Conservation (phyloP, 2,113 vertebrate species). For the Sclerurus mexicanus region DNA sequence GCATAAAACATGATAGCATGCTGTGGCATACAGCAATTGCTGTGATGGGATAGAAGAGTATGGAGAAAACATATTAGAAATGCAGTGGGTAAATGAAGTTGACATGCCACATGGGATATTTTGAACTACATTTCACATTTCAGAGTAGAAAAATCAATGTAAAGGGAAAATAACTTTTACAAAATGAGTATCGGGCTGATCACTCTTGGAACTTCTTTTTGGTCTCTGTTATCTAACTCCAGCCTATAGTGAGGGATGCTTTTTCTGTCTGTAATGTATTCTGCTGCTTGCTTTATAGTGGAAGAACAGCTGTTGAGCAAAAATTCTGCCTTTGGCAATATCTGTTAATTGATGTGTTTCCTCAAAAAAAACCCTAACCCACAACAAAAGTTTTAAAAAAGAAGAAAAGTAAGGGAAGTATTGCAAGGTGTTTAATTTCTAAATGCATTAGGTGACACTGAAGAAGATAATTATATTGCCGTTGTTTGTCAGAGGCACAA, state of each 20-base stretch:
- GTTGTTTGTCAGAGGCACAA: neutral
- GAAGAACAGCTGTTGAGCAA: slow-evolving; percentile 72
- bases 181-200: slow-evolving; percentile 36
- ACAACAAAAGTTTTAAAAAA: neutral
- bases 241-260: neutral
- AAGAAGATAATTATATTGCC: neutral
- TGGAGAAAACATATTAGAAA: slow-evolving; percentile 60
- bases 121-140: slow-evolving; percentile 57
- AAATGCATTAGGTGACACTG: neutral
- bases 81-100: slow-evolving; percentile 59
- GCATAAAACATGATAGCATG: slow-evolving; percentile 63
- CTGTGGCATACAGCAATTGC: slow-evolving; percentile 55
- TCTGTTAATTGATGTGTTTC: slow-evolving; percentile 72
- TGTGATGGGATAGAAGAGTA: slow-evolving; percentile 38
- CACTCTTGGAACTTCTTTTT: slow-evolving; percentile 19
- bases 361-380: neutral
- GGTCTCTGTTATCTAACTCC: slow-evolving; percentile 13
- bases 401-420: neutral
- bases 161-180: slow-evolving; percentile 44
- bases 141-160: slow-evolving; percentile 45
- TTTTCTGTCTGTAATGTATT: slow-evolving; percentile 59
- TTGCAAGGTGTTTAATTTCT: slow-evolving; percentile 3
- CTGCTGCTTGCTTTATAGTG: slow-evolving; percentile 36
- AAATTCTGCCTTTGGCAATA: slow-evolving; percentile 68
- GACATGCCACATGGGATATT: slow-evolving; percentile 59